A percentile compares a stretch with the other conserved stretches of the same genome.
These are phyloP conservation scores for Oligia latruncula DNA, from an alignment of 2,888 invertebrate species.

Conservation along the genomic window DNA sequence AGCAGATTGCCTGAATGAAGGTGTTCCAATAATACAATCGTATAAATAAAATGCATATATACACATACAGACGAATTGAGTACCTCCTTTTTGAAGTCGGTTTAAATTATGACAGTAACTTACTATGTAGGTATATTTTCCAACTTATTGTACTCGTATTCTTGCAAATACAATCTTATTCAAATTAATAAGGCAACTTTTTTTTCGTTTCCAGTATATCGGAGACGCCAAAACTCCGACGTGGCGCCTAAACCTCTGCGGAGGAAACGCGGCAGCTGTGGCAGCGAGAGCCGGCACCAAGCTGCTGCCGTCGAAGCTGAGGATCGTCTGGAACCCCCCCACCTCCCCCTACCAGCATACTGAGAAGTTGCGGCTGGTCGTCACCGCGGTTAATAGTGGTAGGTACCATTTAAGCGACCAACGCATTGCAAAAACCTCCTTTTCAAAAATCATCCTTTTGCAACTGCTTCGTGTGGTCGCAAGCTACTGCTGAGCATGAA, in stretches of 20 bases:
- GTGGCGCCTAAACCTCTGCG: slow-evolving; percentile 90
- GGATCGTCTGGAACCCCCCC: slow-evolving; percentile 89
- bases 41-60: background rate
- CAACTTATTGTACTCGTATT: background rate
- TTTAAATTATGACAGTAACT: background rate
- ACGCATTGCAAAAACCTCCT: too few relatives aligned
- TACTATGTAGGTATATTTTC: background rate
- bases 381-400: slow-evolving; percentile 88
- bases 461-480: background rate
- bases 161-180: background rate
- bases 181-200: background rate
- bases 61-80: background rate
- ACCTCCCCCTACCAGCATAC: slow-evolving; percentile 85
- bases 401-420: slow-evolving; percentile 55
- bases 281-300: slow-evolving; percentile 85
- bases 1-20: background rate
- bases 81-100: background rate
- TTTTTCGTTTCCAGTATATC: slow-evolving; percentile 75
- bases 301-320: slow-evolving; percentile 89
- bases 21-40: background rate
- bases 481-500: background rate
- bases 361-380: slow-evolving; percentile 85
- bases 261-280: slow-evolving; percentile 89
- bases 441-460: background rate
- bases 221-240: slow-evolving; percentile 85